Percentiles rank a stretch among this genome's conserved stretches.
Evolutionary conservation across 2,113 vertebrate genomes (phyloP).

Genomic region (Solenodon paradoxus): DNA sequence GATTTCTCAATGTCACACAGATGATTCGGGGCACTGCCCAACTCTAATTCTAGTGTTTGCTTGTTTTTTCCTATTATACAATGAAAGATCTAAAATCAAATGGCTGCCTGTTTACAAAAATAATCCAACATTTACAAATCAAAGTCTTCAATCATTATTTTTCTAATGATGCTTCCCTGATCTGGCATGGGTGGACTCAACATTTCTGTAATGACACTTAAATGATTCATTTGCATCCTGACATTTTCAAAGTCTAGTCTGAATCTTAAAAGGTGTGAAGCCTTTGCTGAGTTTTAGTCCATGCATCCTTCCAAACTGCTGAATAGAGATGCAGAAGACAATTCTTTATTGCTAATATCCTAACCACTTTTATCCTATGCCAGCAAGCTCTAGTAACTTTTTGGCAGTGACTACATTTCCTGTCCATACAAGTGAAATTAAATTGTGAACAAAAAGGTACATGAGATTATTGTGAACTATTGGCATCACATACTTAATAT

Average conservation of each 20-base stretch:
- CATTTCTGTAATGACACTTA: slow-evolving; percentile 40
- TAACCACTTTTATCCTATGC: slow-evolving; percentile 74
- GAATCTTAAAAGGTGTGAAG: neutral
- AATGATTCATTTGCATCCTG: slow-evolving; percentile 52
- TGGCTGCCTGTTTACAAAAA: neutral
- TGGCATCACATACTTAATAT: slow-evolving; percentile 31
- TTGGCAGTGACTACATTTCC: slow-evolving; percentile 48
- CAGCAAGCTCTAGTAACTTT: slow-evolving; percentile 52
- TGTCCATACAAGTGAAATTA: neutral
- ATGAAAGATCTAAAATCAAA: neutral
- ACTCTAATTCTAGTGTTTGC: neutral
- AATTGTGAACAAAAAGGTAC: slow-evolving; percentile 67
- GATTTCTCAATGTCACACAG: neutral
- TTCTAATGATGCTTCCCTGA: neutral
- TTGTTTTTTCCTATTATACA: neutral
- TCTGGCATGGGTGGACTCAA: neutral
- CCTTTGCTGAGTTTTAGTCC: neutral
- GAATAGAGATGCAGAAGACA: slow-evolving; percentile 56
- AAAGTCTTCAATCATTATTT: neutral
- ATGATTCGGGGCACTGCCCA: neutral
- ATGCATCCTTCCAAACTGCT: slow-evolving; percentile 50
- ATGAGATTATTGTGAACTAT: slow-evolving; percentile 35
- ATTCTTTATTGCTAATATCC: slow-evolving; percentile 60
- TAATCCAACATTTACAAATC: slow-evolving; percentile 38
- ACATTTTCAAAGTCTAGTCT: slow-evolving; percentile 52